Evolutionary conservation across 2,113 vertebrate species (phyloP).

Genomic region (Syrrhaptes paradoxus): DNA sequence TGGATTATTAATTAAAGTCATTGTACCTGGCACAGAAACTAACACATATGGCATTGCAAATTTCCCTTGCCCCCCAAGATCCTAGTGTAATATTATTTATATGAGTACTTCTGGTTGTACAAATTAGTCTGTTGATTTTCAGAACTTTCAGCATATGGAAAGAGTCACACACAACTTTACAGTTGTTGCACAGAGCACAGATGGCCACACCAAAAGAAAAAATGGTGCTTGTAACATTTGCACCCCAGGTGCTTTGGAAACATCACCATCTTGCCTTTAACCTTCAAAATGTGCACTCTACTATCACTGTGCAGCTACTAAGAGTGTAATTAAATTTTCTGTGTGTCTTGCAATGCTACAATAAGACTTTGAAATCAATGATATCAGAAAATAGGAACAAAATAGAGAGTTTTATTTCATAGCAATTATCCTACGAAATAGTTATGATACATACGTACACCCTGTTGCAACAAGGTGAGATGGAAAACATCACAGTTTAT

Average conservation of each 20-base stretch:
- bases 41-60: not conserved
- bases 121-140: not conserved
- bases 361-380: not conserved
- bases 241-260: not conserved
- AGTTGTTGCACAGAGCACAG: not conserved
- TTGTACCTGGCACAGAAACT: conserved; percentile 25
- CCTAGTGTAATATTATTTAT: not conserved
- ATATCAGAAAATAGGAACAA: not conserved
- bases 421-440: not conserved
- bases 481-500: not conserved
- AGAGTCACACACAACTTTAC: not conserved
- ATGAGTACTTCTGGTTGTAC: not conserved
- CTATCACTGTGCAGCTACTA: not conserved
- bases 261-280: not conserved
- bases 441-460: not conserved
- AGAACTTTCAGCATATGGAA: not conserved
- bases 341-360: not conserved
- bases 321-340: not conserved
- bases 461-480: not conserved
- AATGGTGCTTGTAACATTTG: not conserved
- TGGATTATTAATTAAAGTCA: not conserved
- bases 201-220: not conserved
- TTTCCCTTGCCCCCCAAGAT: not conserved
- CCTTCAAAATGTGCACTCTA: not conserved
- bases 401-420: not conserved